These are phyloP conservation scores for Pipra filicauda DNA, from an alignment of 2,113 vertebrate genomes.

Conservation along the genomic window DNA sequence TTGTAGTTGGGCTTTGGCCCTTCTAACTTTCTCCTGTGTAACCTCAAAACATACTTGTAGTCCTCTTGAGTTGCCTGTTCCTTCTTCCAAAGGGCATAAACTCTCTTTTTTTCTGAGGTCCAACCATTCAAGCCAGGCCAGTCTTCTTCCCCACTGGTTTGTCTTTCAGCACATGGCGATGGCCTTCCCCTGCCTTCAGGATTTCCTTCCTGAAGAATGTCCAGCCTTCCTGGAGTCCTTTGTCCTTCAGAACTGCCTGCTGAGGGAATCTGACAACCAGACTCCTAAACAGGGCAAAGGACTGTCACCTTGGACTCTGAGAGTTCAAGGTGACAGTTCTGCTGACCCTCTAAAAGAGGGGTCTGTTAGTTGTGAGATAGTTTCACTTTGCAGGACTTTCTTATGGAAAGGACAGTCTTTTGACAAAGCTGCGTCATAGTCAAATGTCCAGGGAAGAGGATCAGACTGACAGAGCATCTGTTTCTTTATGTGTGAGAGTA, in stretches of 20 bases:
- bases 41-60: background rate
- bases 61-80: background rate
- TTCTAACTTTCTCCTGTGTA: background rate
- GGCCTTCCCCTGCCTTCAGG: background rate
- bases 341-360: background rate
- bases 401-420: background rate
- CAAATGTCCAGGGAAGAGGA: background rate
- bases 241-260: background rate
- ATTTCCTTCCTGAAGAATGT: background rate
- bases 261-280: background rate
- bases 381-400: background rate
- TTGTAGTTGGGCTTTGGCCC: background rate
- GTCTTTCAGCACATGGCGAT: background rate
- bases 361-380: background rate
- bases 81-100: background rate
- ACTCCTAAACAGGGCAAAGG: background rate
- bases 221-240: background rate
- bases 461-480: background rate
- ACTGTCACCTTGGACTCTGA: background rate
- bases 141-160: background rate
- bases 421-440: background rate
- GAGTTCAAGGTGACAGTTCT: background rate
- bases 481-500: background rate
- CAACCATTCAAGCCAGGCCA: background rate
- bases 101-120: background rate